These are phyloP conservation scores for Glaucidium brasilianum DNA, from an alignment of 2,113 vertebrate genomes.

Conservation along the genomic window DNA sequence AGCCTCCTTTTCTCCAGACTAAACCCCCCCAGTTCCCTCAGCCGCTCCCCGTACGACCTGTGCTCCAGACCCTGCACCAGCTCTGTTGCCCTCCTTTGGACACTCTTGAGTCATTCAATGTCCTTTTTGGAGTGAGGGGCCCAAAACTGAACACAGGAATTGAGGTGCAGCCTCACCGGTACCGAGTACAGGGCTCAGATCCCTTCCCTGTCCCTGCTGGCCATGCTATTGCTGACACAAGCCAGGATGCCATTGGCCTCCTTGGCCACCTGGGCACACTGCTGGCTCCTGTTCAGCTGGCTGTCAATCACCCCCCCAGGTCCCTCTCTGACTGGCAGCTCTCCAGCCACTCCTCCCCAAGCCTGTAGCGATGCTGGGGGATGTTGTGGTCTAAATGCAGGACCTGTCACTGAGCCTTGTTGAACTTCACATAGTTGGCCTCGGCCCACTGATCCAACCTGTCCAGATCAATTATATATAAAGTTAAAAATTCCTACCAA, in stretches of 20 bases:
- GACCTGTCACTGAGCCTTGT: neutral
- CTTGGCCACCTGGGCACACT: neutral
- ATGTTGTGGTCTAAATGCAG: neutral
- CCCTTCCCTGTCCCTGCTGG: neutral
- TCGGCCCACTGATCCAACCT: accelerated
- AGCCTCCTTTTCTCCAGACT: neutral
- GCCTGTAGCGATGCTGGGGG: neutral
- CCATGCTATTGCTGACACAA: neutral
- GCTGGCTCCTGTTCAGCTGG: accelerated
- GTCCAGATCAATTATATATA: neutral
- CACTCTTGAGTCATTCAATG: accelerated
- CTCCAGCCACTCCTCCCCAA: neutral
- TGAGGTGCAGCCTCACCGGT: neutral
- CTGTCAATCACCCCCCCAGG: accelerated
- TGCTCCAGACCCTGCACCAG: neutral
- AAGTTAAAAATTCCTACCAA: neutral
- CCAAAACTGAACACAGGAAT: neutral
- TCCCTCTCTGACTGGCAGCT: neutral
- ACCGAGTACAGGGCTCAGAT: neutral
- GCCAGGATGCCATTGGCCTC: neutral
- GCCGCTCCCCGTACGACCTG: neutral
- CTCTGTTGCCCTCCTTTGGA: neutral
- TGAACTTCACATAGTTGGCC: neutral
- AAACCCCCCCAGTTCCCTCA: neutral
- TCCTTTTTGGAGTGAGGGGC: neutral